Conservation (phyloP, 2,888 invertebrate species). For the Drosophila longiperda region DNA sequence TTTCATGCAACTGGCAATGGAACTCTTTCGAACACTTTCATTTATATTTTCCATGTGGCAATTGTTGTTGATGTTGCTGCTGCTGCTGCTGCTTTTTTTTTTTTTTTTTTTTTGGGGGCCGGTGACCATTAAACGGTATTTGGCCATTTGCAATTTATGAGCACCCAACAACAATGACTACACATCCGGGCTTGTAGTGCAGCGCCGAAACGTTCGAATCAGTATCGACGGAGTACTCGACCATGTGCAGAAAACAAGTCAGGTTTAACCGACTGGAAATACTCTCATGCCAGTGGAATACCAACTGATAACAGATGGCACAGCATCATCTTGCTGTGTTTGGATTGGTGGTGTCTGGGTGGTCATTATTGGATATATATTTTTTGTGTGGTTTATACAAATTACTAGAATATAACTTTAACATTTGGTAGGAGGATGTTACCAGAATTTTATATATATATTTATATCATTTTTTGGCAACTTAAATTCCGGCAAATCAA, state of each 20-base stretch:
- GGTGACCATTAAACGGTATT: slow-evolving; percentile 81
- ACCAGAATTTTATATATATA: too few species aligned
- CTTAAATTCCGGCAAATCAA: background rate
- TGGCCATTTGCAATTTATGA: slow-evolving; percentile 83
- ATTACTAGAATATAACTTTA: background rate
- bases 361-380: background rate
- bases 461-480: background rate
- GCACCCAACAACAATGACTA: slow-evolving; percentile 63
- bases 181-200: slow-evolving; percentile 57
- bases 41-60: slow-evolving; percentile 32
- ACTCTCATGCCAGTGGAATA: background rate
- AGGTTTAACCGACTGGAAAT: background rate
- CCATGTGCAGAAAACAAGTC: background rate
- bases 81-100: slow-evolving; percentile 20
- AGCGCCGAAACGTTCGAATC: slow-evolving; percentile 13
- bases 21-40: slow-evolving; percentile 12
- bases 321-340: background rate
- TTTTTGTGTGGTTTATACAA: background rate
- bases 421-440: background rate
- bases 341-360: background rate
- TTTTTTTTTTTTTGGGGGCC: slow-evolving; percentile 54
- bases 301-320: background rate
- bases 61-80: slow-evolving; percentile 12
- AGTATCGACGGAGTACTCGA: slow-evolving; percentile 12
- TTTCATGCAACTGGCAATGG: slow-evolving; percentile 9